phyloP scores from a whole-genome alignment of 2,888 invertebrate genomes.

The Dascillus cervinus region DNA sequence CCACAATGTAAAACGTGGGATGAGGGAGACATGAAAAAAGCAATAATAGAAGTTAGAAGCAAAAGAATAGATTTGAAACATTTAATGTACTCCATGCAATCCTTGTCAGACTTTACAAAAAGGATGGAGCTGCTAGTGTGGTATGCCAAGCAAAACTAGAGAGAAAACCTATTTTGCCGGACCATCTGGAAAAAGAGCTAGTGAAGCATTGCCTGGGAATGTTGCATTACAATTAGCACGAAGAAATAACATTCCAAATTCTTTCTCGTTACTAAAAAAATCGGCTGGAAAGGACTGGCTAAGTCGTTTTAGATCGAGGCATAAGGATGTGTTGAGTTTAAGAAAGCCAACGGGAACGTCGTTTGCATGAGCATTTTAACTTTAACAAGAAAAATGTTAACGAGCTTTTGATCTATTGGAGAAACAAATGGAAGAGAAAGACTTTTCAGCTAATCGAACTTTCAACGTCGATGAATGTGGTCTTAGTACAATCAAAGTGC shows the following conservation, averaged over 20 bases:
- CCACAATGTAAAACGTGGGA: neutral
- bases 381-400: slow-evolving; percentile 2
- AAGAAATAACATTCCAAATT: slow-evolving; percentile 1
- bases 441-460: slow-evolving; percentile 15
- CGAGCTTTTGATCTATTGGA: slow-evolving; percentile 2
- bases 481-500: slow-evolving; percentile 23
- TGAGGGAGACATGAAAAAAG: slow-evolving; percentile 2
- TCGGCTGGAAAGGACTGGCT: slow-evolving; percentile 2
- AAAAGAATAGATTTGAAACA: slow-evolving; percentile 2
- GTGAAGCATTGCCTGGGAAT: slow-evolving; percentile 3
- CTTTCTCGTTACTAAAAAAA: neutral
- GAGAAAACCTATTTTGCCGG: slow-evolving; percentile 6
- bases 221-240: too few relatives aligned
- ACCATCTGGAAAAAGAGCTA: slow-evolving; percentile 4
- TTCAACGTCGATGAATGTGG: slow-evolving; percentile 31
- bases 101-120: slow-evolving; percentile 3
- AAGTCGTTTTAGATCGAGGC: neutral
- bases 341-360: slow-evolving; percentile 3
- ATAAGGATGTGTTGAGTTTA: slow-evolving; percentile 1
- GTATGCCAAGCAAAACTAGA: slow-evolving; percentile 4
- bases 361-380: neutral
- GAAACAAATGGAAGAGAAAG: slow-evolving; percentile 2
- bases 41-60: slow-evolving; percentile 1
- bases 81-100: slow-evolving; percentile 3
- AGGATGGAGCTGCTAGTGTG: slow-evolving; percentile 5